Evolutionary conservation across 2,888 invertebrate species (phyloP), one percentile per base, ranked within the genome.

Genomic region (Vanessa cardui): DNA sequence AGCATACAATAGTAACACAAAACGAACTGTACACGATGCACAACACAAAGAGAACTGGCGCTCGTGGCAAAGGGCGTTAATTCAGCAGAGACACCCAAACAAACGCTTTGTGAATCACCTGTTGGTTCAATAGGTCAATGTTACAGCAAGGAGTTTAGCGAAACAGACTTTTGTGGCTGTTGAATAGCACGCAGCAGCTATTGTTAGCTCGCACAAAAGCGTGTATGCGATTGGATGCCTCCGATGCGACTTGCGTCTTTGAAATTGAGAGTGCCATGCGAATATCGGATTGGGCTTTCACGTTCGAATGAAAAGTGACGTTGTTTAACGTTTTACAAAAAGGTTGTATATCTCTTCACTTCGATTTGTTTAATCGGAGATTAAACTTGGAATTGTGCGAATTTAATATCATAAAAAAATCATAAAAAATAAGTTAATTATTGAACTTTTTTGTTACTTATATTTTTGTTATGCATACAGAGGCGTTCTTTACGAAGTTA

Each of bases 61-160:
- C 69, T 72, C 69, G 71, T 69, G 68, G 76, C 70, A 73, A 73
- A 79, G 79, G 79, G 80, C 79, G 81, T 80, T 85, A 85, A 86
- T 85, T 85, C 83, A 83, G 77, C 77, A 71, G 83, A 87, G 87
- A 87, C 90, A 90, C 90, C 89, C 89, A 91, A 90, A 91, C 90
- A 90, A 88, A 83, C 80, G 84, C 83, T 87, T 86, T 86, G 86
- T 86, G 74, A 87, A 81, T 87, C 90, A 90, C 90, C 90, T 90
- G 89, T 89, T 89, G 88, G 88, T 83, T 89, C 90, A 90, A 89
- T 90, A 88, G 92, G 92, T 92, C 90, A 91, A 91, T 90, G 90
- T 89, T 90, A 89, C 89, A 88, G 83, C 77, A 84, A 89, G 89
- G 89, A 89, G 88, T 90, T 88, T 87, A 88, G 88, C 83, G 83